phyloP scores from a whole-genome alignment of 2,113 vertebrate genomes.

The Caranx ignobilis region DNA sequence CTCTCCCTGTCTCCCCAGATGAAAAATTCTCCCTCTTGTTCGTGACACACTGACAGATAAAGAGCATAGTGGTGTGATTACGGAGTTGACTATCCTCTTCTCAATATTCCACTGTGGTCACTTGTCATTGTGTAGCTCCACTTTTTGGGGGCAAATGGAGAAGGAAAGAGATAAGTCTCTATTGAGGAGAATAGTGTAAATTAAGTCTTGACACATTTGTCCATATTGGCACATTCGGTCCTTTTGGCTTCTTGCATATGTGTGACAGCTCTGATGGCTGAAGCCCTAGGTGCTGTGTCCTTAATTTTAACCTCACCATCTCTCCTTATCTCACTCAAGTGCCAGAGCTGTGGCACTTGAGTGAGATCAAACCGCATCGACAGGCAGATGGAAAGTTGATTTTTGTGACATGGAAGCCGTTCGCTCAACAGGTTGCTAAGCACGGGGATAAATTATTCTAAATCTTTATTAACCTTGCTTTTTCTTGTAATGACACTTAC shows the following conservation, averaged over 20 bases:
- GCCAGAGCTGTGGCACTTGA: conserved; percentile 21
- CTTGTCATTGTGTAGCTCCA: conserved; percentile 45
- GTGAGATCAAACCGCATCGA: conserved; percentile 18
- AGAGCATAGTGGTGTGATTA: conserved; percentile 41
- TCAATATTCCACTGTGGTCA: conserved; percentile 43
- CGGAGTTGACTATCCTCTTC: conserved; percentile 25
- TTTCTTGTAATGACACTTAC: background rate
- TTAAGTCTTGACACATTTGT: conserved; percentile 50
- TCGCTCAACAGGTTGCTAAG: conserved; percentile 58
- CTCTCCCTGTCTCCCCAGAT: conserved; percentile 29
- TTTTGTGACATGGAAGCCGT: conserved; percentile 24
- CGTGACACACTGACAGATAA: conserved; percentile 50
- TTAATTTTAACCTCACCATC: conserved; percentile 50
- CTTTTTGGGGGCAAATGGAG: conserved; percentile 22
- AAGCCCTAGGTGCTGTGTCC: conserved; percentile 25
- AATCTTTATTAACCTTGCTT: background rate
- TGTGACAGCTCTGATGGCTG: conserved; percentile 48
- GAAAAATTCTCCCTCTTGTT: conserved; percentile 40
- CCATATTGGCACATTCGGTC: conserved; percentile 26
- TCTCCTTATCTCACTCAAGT: conserved; percentile 34
- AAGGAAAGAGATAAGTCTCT: conserved; percentile 20
- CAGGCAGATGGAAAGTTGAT: conserved; percentile 27
- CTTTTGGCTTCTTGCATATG: conserved; percentile 29
- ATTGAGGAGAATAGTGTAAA: conserved; percentile 40
- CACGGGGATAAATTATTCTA: background rate